Conservation (phyloP, 2,797 vertebrate genomes). For the Acrocephalus scirpaceus region DNA sequence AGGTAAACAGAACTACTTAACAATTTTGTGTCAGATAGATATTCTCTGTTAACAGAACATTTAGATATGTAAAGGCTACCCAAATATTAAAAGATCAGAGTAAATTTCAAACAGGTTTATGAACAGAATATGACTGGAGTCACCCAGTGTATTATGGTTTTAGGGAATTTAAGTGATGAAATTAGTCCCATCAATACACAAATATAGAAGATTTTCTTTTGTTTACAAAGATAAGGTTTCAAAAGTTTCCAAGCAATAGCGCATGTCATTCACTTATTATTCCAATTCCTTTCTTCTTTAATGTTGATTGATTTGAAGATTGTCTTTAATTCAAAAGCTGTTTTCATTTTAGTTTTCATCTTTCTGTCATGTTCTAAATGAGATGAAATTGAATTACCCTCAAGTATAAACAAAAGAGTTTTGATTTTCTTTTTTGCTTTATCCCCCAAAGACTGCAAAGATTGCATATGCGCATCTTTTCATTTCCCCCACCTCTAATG, state of each 20-base stretch:
- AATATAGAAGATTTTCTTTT: constrained; percentile 63
- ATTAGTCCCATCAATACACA: constrained; percentile 66
- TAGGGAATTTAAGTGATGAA: constrained; percentile 60
- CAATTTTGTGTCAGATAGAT: background rate
- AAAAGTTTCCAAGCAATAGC: constrained; percentile 71
- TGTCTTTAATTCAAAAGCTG: constrained; percentile 75
- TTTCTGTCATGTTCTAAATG: constrained; percentile 74
- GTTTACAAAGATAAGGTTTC: constrained; percentile 72
- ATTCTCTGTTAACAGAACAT: background rate
- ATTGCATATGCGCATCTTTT: constrained; percentile 33
- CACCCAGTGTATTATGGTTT: constrained; percentile 32
- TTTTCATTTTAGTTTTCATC: constrained; percentile 77
- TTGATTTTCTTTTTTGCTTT: constrained; percentile 69
- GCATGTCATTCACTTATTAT: constrained; percentile 71
- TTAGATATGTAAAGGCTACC: background rate
- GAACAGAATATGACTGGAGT: constrained; percentile 22
- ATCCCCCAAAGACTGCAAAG: constrained; percentile 53
- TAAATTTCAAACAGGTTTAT: constrained; percentile 43
- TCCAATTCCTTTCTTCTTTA: constrained; percentile 72
- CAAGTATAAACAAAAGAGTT: constrained; percentile 70
- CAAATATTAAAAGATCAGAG: constrained; percentile 11
- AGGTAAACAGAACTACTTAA: background rate
- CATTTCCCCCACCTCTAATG: constrained; percentile 21
- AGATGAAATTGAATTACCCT: constrained; percentile 74
- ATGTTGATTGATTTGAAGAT: constrained; percentile 75